Base-by-base conservation (phyloP, 2,888 invertebrate species). In the Melinaea marsaeus region DNA sequence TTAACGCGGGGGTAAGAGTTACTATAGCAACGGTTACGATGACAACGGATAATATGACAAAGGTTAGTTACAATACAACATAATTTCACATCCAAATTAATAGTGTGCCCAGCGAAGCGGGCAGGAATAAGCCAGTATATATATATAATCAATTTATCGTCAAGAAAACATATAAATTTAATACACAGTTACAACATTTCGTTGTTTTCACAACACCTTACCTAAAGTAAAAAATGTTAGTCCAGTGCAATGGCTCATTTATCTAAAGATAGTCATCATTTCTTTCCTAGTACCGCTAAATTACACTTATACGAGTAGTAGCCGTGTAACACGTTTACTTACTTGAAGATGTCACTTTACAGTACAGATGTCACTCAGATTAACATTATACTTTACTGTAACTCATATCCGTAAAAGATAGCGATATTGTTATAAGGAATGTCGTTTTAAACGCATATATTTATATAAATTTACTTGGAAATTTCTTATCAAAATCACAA, bases 241-340 rank as follows among this genome's bases (percentile, higher is more conserved):
- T 64, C 60, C 74, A 76, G 79, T 76, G 80, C 80, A 78, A 79
- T 81, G 77, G 80, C 81, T 81, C 86, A 87, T 87, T 82, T 84
- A 85, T 83, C 81, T 84, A 79, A 72, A 80, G 89, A 89, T 88
- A 83, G 83, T 78, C 79, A 88, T 89, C 86, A 78, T 79, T 82
- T 85, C 79, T 86, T 88, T 88, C 88, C 81, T 80, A 77, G 88
- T 89, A 87, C 89, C 87, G 89, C 89, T 88, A 90, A 88, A 89
- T 88, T 84, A 85, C 88, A 83, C 83, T 86, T 88, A 87, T 89
- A 22, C 22, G 22, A 22, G 22, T 22, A 90, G 89, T 88, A 88
- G 90, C 88, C 79, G 83, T 82, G 84, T 82, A 84, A 81, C 85
- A 81, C 85, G 84, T 89, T 90, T 90, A 90, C 84, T 79, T 85